Percentiles rank a stretch among this genome's conserved stretches.
phyloP scores from a whole-genome alignment of 2,888 invertebrate species.

The Drosophila mettleri region DNA sequence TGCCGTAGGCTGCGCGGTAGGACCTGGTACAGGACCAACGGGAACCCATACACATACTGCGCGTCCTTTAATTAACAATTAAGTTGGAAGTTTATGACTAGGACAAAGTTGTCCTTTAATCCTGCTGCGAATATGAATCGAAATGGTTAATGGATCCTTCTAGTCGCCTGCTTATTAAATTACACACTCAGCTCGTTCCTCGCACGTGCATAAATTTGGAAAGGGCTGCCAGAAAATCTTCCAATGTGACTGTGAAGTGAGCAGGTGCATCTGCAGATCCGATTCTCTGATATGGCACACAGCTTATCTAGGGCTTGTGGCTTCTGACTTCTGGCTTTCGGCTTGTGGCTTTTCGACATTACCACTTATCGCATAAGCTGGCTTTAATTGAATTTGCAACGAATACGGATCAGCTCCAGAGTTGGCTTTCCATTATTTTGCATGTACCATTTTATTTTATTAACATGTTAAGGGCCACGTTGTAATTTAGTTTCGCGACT shows the following conservation, averaged over 20 bases:
- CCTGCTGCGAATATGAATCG: slow-evolving; percentile 25
- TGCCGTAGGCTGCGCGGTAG: slow-evolving; percentile 38
- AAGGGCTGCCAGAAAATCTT: slow-evolving; percentile 43
- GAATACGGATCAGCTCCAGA: slow-evolving; percentile 5
- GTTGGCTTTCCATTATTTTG: slow-evolving; percentile 36
- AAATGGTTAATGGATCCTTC: slow-evolving; percentile 22
- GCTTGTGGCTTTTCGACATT: slow-evolving; percentile 35
- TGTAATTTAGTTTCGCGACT: slow-evolving; percentile 65
- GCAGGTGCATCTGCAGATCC: slow-evolving; percentile 63
- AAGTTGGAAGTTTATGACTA: slow-evolving; percentile 70
- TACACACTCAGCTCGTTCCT: slow-evolving; percentile 74
- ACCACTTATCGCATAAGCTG: slow-evolving; percentile 62
- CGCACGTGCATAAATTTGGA: slow-evolving; percentile 61
- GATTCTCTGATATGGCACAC: slow-evolving; percentile 40
- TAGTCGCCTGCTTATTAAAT: slow-evolving; percentile 67
- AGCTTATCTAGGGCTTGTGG: slow-evolving; percentile 39
- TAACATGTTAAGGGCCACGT: slow-evolving; percentile 73
- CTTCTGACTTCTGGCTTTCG: slow-evolving; percentile 23
- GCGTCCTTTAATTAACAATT: slow-evolving; percentile 80
- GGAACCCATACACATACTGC: not conserved
- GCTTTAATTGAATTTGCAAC: slow-evolving; percentile 70
- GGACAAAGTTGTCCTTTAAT: slow-evolving; percentile 66
- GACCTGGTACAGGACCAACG: not conserved
- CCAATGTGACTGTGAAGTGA: slow-evolving; percentile 20
- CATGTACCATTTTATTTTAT: slow-evolving; percentile 68